These are phyloP conservation scores for Spea hammondii DNA, from an alignment of 2,797 vertebrate species.

Conservation along the genomic window DNA sequence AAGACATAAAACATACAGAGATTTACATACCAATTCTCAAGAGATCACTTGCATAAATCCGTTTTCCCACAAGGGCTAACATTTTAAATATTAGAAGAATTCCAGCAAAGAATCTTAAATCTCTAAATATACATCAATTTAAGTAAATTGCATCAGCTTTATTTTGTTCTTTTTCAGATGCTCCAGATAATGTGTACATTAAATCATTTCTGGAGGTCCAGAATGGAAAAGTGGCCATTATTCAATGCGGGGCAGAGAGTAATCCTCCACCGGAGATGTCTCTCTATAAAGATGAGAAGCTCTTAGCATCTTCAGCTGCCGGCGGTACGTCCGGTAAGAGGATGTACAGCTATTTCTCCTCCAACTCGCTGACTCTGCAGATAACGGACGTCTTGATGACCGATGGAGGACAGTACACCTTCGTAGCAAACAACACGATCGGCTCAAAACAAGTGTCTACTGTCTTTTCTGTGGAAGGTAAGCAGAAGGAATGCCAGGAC, in stretches of 20 bases:
- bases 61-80: too few species aligned
- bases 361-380: slow-evolving; percentile 64
- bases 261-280: slow-evolving; percentile 56
- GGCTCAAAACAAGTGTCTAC: slow-evolving; percentile 51
- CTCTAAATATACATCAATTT: background rate
- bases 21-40: too few species aligned
- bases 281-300: slow-evolving; percentile 52
- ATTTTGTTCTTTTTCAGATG: slow-evolving; percentile 49
- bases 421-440: slow-evolving; percentile 54
- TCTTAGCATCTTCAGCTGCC: slow-evolving; percentile 50
- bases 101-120: too few species aligned
- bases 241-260: slow-evolving; percentile 67
- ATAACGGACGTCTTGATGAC: slow-evolving; percentile 50
- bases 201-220: slow-evolving; percentile 62
- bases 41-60: too few species aligned
- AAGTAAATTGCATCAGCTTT: background rate
- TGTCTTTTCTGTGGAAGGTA: slow-evolving; percentile 60
- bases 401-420: slow-evolving; percentile 63
- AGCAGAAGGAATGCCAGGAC: slow-evolving; percentile 18
- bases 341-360: fast-evolving
- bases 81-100: too few species aligned
- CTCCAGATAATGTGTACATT: slow-evolving; percentile 59
- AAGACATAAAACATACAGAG: too few species aligned
- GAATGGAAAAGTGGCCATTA: slow-evolving; percentile 52
- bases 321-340: fast-evolving